Percentiles rank a stretch among this genome's conserved stretches.
Conservation (phyloP, 2,888 invertebrate genomes). For the Callosobruchus maculatus region DNA sequence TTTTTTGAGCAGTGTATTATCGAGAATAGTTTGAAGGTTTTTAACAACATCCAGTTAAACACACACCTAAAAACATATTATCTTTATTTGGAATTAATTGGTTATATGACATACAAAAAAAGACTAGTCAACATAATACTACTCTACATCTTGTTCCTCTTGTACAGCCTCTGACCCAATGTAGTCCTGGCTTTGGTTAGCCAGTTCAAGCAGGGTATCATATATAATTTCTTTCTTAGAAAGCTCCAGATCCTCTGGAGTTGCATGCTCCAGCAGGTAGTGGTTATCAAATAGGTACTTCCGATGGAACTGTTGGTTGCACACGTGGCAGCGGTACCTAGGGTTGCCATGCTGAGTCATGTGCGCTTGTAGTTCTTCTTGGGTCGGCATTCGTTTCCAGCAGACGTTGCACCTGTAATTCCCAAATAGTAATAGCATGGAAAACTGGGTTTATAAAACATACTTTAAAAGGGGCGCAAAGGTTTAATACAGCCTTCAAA, state of each 20-base stretch:
- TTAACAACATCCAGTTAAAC: neutral
- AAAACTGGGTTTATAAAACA: too few species aligned
- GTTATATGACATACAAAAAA: neutral
- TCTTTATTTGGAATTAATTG: neutral
- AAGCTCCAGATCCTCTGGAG: slow-evolving; percentile 16
- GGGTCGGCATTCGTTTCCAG: slow-evolving; percentile 17
- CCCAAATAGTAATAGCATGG: neutral
- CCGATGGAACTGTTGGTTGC: slow-evolving; percentile 20
- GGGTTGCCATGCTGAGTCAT: slow-evolving; percentile 17
- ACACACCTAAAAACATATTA: neutral
- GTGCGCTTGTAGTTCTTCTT: slow-evolving; percentile 19
- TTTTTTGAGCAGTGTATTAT: too few species aligned
- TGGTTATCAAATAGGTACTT: slow-evolving; percentile 22
- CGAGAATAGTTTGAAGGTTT: too few species aligned
- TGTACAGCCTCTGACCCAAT: neutral
- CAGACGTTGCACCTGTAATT: slow-evolving; percentile 17
- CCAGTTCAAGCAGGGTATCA: slow-evolving; percentile 17
- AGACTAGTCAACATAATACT: neutral
- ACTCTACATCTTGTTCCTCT: neutral
- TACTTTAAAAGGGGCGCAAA: too few species aligned
- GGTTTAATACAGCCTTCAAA: too few species aligned
- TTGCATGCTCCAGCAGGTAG: slow-evolving; percentile 16
- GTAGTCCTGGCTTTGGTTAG: slow-evolving; percentile 8
- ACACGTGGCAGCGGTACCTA: slow-evolving; percentile 20
- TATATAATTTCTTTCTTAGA: slow-evolving; percentile 20